These are phyloP conservation scores for Metaphire vulgaris DNA, from an alignment of 1,140 invertebrate species.

Conservation along the genomic window DNA sequence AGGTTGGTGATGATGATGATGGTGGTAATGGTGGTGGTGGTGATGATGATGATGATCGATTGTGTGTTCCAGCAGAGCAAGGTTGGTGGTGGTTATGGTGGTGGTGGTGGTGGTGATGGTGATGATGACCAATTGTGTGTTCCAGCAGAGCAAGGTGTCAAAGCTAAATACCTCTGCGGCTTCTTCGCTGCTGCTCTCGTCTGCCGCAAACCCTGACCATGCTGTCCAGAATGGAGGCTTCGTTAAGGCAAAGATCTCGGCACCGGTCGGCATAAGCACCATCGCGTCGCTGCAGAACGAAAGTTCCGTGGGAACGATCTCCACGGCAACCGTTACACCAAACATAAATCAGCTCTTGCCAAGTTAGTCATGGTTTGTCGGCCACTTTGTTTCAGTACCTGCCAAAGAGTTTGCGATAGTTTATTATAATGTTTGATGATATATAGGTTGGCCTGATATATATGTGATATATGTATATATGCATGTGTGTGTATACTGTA, in stretches of 20 bases:
- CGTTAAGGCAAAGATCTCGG: neutral
- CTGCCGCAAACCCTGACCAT: conserved; percentile 45
- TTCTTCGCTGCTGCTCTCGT: conserved; percentile 41
- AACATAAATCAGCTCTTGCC: conserved; percentile 47
- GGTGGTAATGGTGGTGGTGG: neutral
- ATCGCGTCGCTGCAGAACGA: neutral
- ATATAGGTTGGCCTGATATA: neutral
- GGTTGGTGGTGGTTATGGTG: neutral
- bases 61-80: no score
- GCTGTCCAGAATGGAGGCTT: conserved; percentile 1
- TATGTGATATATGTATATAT: neutral
- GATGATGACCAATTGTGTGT: neutral
- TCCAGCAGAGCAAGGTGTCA: neutral
- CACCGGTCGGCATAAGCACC: neutral
- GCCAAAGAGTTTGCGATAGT: no score
- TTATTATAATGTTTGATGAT: no score
- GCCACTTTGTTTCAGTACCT: neutral
- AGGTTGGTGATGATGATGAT: neutral
- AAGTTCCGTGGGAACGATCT: conserved; percentile 6
- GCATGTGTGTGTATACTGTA: neutral
- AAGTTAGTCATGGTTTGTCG: conserved; percentile 32
- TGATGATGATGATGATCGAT: neutral
- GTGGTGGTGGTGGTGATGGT: neutral
- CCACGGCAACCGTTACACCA: conserved; percentile 28
- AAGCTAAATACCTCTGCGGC: neutral